Evolutionary conservation across 2,113 vertebrate genomes (phyloP).

Genomic region (Scytalopus superciliaris): DNA sequence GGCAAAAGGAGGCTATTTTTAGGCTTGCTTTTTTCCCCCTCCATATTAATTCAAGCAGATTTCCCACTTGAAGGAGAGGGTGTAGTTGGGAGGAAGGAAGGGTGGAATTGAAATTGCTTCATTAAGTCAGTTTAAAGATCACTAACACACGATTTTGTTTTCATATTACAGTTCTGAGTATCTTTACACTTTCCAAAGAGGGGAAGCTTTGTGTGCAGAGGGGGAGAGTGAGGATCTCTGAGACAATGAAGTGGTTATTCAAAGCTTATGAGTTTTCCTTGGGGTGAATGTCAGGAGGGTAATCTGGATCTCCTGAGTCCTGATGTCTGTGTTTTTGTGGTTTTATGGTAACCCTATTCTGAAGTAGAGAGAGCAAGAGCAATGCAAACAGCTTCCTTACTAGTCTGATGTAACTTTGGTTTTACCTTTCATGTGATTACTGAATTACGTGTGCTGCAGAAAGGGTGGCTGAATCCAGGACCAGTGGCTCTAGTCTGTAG

Average conservation of each 20-base stretch:
- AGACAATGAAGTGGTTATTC: background rate
- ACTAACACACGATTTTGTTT: background rate
- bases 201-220: background rate
- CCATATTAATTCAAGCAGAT: background rate
- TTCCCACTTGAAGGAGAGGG: background rate
- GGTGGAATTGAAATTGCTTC: slow-evolving; percentile 4
- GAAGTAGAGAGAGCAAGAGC: background rate
- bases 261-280: background rate
- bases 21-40: background rate
- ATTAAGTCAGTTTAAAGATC: background rate
- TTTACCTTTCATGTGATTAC: background rate
- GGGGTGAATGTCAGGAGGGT: background rate
- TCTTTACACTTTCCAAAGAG: background rate
- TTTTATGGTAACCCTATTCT: background rate
- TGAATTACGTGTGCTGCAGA: background rate
- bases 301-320: background rate
- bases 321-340: background rate
- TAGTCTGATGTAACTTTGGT: background rate
- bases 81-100: slow-evolving; percentile 39
- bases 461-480: background rate
- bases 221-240: background rate
- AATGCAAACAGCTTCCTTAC: background rate
- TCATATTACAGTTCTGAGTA: background rate
- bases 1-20: slow-evolving; percentile 25
- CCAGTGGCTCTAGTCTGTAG: background rate